Evolutionary conservation across 2,113 vertebrate genomes (phyloP), one percentile per base, ranked within the genome.

Genomic region (Eolophus roseicapilla): DNA sequence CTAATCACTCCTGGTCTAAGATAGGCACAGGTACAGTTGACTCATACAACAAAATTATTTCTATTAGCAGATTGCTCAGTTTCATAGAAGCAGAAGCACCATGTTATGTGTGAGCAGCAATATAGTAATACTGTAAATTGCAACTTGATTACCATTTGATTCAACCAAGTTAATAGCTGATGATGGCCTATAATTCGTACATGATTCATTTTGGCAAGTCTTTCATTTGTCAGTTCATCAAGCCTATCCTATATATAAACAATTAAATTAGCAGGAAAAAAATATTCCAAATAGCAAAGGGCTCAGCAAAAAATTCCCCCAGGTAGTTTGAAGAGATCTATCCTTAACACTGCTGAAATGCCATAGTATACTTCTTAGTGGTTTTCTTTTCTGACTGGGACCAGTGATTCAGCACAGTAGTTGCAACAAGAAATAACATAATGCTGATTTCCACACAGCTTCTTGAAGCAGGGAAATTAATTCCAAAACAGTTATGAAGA

Each of bases 131-230:
- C 28, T 63, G 68, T 75, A 86, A 93, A 96, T 91, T 91, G 92
- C 77, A 89, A 82, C 82, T 80, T 80, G 91, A 96, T 96, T 86
- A 86, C 52, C 52, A 69, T 92, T 95, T 85, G 93, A 96, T 96
- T 95, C 77, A 95, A 82, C 88, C 27, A 49, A 93, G 82, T 93
- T 95, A 96, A 88, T 75, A 52, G 78, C 62, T 67, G 83, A 67
- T 49, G 63, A 94, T 70, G 78, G 81, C 77, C 88, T 91, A 6
- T 82, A 96, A 96, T 93, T 91, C 73, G 21, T 37, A 82, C 1
- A 6, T 96, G 91, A 93, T 57, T 96, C 65, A 91, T 88, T 87
- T 71, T 79, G 67, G 57, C 88, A 94, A 73, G 77, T 68, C 59
- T 91, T 92, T 82, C 39, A 79, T 83, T 83, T 88, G 71, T 77